Base-by-base conservation (phyloP, 2,797 vertebrate genomes). In the Valencia hispanica region DNA sequence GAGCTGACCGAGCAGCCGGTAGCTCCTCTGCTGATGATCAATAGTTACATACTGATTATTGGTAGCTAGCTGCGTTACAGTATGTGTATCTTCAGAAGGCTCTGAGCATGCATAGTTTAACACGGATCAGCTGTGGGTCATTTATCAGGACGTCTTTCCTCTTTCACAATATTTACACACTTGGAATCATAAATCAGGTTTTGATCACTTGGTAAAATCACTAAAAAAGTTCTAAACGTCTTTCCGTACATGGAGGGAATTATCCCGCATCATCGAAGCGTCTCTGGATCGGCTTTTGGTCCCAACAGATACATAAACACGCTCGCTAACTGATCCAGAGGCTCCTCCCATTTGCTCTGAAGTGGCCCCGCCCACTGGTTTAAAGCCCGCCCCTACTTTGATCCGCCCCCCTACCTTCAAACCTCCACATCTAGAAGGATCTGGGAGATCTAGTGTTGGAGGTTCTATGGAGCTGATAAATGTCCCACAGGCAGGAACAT, bases 291-390 rank as follows among this genome's bases (percentile, higher is more conserved):
- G n/a, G n/a, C n/a, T n/a, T n/a, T n/a, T n/a, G n/a, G n/a, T n/a
- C n/a, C n/a, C n/a, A n/a, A n/a, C n/a, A n/a, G n/a, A n/a, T n/a
- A n/a, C n/a, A n/a, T n/a, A n/a, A n/a, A n/a, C n/a, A n/a, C n/a
- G n/a, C n/a, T n/a, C n/a, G 50, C 7, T 25, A 6, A 25, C 7
- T 25, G 50, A 22, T 25, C 14, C 4, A 2, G 57, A 59, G 57
- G 18, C 57, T 32, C 30, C 15, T 15, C 61, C 61, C 36, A n/a
- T 36, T 20, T 12, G 20, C 61, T 65, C 20, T 39, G 34, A 65
- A 95, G 95, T 34, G 3, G 3, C 68, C n/a, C 36, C 34, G 72
- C 87, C 4, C 1, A 66, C 34, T 50, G 74, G 36, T 27, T 70
- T 50, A 51, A 45, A 74, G 53, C 0, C 47, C 15, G 47, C 18